Evolutionary conservation across 2,797 vertebrate genomes (phyloP).

Genomic region (Parauchenoglanis punctatus): DNA sequence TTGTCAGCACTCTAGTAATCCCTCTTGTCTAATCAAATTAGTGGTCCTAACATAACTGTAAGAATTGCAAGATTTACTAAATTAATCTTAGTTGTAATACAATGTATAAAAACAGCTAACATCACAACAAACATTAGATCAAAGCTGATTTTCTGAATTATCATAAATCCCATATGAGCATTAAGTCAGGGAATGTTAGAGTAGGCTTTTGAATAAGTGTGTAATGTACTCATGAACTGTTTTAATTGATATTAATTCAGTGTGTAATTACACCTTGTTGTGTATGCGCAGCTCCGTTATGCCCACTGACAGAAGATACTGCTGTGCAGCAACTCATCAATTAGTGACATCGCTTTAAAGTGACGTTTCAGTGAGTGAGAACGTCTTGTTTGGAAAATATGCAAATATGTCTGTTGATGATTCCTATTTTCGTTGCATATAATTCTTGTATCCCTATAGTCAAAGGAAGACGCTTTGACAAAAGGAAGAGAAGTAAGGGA

Average conservation of each 20-base stretch:
- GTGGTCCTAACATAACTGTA: not conserved
- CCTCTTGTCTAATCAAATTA: not conserved
- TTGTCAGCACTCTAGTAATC: too few species aligned
- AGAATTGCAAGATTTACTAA: not conserved
- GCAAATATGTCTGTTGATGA: not conserved
- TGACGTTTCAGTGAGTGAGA: not conserved
- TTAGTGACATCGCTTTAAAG: constrained; percentile 1
- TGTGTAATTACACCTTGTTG: constrained; percentile 7
- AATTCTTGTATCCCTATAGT: not conserved
- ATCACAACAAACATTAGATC: not conserved
- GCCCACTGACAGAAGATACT: not conserved
- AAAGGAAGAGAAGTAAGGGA: too few species aligned
- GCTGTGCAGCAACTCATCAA: constrained; percentile 5
- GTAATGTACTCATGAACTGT: not conserved
- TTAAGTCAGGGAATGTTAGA: not conserved
- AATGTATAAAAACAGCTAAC: not conserved
- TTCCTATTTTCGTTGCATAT: too few species aligned
- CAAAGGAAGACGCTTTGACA: too few species aligned
- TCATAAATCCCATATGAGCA: not conserved
- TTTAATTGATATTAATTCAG: constrained; percentile 27
- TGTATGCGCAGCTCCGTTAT: constrained; percentile 15
- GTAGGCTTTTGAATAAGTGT: constrained; percentile 5
- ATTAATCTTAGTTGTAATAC: not conserved
- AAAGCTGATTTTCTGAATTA: not conserved
- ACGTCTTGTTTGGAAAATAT: not conserved